Base-by-base conservation (phyloP, 1,140 invertebrate species). In the Sarcophaga peregrina region DNA sequence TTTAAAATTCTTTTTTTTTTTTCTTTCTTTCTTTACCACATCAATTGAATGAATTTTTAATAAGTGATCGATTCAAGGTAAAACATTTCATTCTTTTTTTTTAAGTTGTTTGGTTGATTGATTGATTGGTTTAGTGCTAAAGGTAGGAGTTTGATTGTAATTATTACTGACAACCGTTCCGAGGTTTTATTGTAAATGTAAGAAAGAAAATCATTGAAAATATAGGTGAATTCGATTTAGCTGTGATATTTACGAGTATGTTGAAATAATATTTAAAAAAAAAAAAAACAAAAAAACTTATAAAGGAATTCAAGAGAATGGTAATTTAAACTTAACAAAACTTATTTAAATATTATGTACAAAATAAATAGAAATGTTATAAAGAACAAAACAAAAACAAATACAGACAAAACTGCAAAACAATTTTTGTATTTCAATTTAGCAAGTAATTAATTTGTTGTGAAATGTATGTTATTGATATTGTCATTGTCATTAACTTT, bases 401-500 rank as follows among this genome's bases (percentile, higher is more conserved):
- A 58, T n/a, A 58, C 7, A n/a, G 15, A 52, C 9, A 13, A 52
- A 52, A 68, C 20, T 68, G 20, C 17, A 52, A 68, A 68, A 20
- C 50, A 2, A 20, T 68, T 8, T 68, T 68, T 52, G 50, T 52
- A 3, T 9, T 68, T n/a, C 62, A 68, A 25, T 68, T 68, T 25
- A 15, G 13, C 50, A 52, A 52, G 13, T 52, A 10, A 10, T 68
- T 68, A 20, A 9, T 68, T 25, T 68, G 7, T 68, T 58, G 0
- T 10, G 50, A 52, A 68, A 68, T 68, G 7, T 68, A 68, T 68
- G 20, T 25, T 62, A n/a, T 68, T 62, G 15, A 0, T 48, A 52
- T 78, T 50, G 75, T 25, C 47, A 78, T 78, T 78, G 75, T 78
- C 75, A 78, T 78, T 78, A 78, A 78, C 75, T 78, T 78, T 78